Evolutionary conservation across 2,113 vertebrate species (phyloP).

Genomic region (Istiophorus platypterus): DNA sequence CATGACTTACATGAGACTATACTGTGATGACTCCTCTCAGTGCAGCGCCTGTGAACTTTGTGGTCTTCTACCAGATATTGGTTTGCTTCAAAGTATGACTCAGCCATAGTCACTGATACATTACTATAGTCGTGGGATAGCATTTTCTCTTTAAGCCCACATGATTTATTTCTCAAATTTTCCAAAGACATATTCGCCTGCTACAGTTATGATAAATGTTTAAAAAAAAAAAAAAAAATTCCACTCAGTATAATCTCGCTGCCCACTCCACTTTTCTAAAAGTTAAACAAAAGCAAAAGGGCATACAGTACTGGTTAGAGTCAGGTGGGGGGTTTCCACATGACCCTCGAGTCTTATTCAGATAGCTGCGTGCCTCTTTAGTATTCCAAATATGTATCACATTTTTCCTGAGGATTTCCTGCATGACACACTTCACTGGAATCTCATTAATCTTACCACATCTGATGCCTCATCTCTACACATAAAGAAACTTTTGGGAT

Average conservation of each 20-base stretch:
- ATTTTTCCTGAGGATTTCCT: not conserved
- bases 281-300: not conserved
- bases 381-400: not conserved
- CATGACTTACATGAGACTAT: not conserved
- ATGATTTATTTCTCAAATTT: conserved; percentile 27
- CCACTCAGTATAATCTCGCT: conserved; percentile 27
- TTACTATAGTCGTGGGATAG: conserved; percentile 43
- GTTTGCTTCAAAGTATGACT: conserved; percentile 10
- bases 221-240: not conserved
- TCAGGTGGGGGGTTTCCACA: conserved; percentile 40
- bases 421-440: not conserved
- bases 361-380: fast-evolving
- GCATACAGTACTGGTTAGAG: not conserved
- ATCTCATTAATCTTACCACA: too few species aligned
- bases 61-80: not conserved
- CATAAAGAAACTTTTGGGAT: fast-evolving
- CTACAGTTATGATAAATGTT: conserved; percentile 16
- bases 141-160: conserved; percentile 29
- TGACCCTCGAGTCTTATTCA: not conserved
- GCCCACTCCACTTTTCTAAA: conserved; percentile 31
- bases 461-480: too few species aligned
- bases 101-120: conserved; percentile 1
- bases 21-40: not conserved
- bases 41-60: conserved; percentile 7
- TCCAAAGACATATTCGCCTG: conserved; percentile 13